Evolutionary conservation across 2,797 vertebrate genomes (phyloP).

Genomic region (Molossus alvarezi): DNA sequence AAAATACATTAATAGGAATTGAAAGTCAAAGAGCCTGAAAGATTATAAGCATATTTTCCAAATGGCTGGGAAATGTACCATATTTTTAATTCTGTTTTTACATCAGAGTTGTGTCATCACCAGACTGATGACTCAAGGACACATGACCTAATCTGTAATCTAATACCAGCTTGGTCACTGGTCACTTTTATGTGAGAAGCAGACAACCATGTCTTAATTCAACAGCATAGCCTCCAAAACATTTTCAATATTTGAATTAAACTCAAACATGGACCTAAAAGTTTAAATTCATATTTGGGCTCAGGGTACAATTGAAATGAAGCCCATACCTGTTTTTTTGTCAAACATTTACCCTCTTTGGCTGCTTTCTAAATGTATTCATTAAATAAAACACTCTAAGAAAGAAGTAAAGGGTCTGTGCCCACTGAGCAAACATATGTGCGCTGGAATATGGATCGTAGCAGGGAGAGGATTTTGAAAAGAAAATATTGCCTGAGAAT

Average conservation of each 20-base stretch:
- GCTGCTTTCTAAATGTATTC: not conserved
- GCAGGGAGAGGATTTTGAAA: not conserved
- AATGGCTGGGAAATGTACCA: not conserved
- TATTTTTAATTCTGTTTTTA: conserved; percentile 19
- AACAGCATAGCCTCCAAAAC: not conserved
- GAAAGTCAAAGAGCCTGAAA: not conserved
- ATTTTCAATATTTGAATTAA: not conserved
- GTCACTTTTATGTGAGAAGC: not conserved
- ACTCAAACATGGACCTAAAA: not conserved
- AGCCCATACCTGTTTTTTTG: not conserved
- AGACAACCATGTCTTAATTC: not conserved
- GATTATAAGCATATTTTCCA: not conserved
- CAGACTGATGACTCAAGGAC: not conserved
- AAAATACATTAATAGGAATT: not conserved
- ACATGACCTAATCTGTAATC: not conserved
- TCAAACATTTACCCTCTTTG: not conserved
- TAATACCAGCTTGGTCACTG: not conserved
- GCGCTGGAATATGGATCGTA: rapidly evolving
- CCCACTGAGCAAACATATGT: not conserved
- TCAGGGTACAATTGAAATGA: not conserved
- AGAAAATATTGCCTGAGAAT: not conserved
- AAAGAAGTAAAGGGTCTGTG: not conserved
- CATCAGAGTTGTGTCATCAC: not conserved
- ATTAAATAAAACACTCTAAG: not conserved
- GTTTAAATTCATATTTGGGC: not conserved